These are phyloP conservation scores for Augiades crinisus DNA, from an alignment of 2,888 invertebrate genomes.

Conservation along the genomic window DNA sequence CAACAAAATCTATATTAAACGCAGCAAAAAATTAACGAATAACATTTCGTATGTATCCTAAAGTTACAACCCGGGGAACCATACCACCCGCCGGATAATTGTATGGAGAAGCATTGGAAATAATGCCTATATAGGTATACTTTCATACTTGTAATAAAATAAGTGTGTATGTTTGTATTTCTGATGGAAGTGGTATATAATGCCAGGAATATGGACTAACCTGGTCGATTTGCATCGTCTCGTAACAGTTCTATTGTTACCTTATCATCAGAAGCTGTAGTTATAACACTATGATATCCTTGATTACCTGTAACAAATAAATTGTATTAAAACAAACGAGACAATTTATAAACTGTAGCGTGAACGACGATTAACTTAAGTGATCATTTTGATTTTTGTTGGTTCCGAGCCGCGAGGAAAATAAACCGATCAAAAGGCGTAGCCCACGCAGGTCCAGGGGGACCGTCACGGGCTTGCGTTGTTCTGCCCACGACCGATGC, in stretches of 20 bases:
- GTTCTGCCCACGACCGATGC: constrained; percentile 10
- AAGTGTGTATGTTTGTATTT: too few species aligned
- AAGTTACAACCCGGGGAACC: too few species aligned
- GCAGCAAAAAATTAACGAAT: too few species aligned
- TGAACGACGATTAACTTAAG: too few species aligned
- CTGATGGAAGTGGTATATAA: constrained; percentile 5
- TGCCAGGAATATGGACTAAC: not conserved
- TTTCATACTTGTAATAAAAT: too few species aligned
- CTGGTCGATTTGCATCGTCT: too few species aligned
- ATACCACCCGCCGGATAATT: too few species aligned
- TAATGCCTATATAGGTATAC: too few species aligned
- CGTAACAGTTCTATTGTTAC: not conserved
- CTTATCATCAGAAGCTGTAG: not conserved
- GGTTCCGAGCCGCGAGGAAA: not conserved
- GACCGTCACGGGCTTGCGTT: not conserved
- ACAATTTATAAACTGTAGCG: not conserved
- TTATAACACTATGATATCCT: not conserved
- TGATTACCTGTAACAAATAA: constrained; percentile 21
- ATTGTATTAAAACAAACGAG: not conserved
- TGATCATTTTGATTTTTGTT: not conserved
- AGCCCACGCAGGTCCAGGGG: not conserved
- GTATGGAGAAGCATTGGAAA: too few species aligned
- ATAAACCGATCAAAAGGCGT: not conserved
- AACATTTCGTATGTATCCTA: too few species aligned
- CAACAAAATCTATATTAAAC: too few species aligned